Conservation (phyloP, 2,888 invertebrate species). For the Merodon equestris region DNA sequence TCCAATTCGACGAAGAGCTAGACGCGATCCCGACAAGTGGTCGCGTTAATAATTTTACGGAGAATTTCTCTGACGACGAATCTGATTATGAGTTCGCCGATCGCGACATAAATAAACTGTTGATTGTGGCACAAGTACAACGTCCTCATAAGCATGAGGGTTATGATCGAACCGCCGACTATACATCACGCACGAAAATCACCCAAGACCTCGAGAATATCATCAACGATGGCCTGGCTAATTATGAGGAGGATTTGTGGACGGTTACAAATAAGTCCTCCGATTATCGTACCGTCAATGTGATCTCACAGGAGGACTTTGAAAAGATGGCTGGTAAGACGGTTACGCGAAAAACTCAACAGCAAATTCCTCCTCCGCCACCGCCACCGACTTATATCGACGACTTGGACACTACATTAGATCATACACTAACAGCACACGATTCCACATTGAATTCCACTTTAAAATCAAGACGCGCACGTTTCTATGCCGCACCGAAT, state of each 20-base stretch:
- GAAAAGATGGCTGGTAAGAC: slow-evolving; percentile 86
- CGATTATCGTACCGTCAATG: slow-evolving; percentile 90
- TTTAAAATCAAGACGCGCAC: slow-evolving; percentile 80
- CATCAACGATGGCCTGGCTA: slow-evolving; percentile 97
- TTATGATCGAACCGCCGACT: slow-evolving; percentile 94
- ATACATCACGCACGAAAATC: slow-evolving; percentile 94
- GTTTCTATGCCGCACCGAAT: slow-evolving; percentile 97
- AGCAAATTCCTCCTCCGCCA: slow-evolving; percentile 90
- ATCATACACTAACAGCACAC: slow-evolving; percentile 58
- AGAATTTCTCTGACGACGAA: slow-evolving; percentile 90
- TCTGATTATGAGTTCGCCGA: slow-evolving; percentile 94
- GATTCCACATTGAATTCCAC: slow-evolving; percentile 72
- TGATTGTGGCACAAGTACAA: slow-evolving; percentile 93
- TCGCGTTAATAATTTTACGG: slow-evolving; percentile 88
- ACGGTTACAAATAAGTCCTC: slow-evolving; percentile 81
- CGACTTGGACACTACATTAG: slow-evolving; percentile 72
- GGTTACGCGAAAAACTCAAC: slow-evolving; percentile 83
- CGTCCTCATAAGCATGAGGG: slow-evolving; percentile 90
- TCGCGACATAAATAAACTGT: slow-evolving; percentile 93
- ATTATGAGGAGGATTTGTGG: slow-evolving; percentile 98
- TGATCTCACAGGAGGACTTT: slow-evolving; percentile 93
- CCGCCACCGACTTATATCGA: slow-evolving; percentile 85
- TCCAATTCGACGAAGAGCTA: slow-evolving; percentile 98
- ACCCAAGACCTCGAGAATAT: slow-evolving; percentile 95
- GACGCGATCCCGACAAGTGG: slow-evolving; percentile 87